A percentile compares a stretch with the other conserved stretches of the same genome.
phyloP scores from a whole-genome alignment of 2,113 vertebrate species.

The Suricata suricatta region DNA sequence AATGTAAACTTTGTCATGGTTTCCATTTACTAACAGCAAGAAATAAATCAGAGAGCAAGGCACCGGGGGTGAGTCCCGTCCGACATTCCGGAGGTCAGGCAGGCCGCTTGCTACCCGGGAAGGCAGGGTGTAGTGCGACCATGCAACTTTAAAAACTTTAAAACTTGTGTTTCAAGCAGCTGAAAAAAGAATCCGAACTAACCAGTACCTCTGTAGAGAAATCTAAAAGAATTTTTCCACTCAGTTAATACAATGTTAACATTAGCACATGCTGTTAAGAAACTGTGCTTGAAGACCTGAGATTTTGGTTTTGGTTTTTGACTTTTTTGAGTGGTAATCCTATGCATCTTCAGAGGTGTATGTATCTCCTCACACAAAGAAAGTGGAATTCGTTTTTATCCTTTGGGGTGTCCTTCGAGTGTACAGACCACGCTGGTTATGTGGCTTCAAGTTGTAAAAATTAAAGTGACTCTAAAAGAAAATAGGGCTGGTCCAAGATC shows the following conservation, averaged over 20 bases:
- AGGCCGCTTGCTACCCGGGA: slow-evolving; percentile 51
- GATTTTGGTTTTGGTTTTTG: slow-evolving; percentile 51
- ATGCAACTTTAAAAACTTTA: neutral
- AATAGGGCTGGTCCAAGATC: slow-evolving; percentile 85
- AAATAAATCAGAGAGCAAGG: slow-evolving; percentile 66
- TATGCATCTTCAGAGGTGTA: slow-evolving; percentile 76
- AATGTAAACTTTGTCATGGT: slow-evolving; percentile 74
- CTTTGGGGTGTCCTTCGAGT: slow-evolving; percentile 83
- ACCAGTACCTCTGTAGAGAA: slow-evolving; percentile 74
- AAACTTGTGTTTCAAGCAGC: slow-evolving; percentile 67
- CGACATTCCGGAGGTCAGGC: slow-evolving; percentile 20
- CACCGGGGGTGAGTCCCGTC: neutral
- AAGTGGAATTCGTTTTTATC: slow-evolving; percentile 80
- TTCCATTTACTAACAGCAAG: slow-evolving; percentile 75
- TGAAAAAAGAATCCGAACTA: slow-evolving; percentile 56
- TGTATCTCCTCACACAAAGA: slow-evolving; percentile 71
- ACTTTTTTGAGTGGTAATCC: slow-evolving; percentile 71
- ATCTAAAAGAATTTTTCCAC: slow-evolving; percentile 65
- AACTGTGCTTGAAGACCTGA: slow-evolving; percentile 58
- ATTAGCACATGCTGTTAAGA: slow-evolving; percentile 43
- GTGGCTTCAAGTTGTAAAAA: slow-evolving; percentile 87
- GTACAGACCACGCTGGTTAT: slow-evolving; percentile 85
- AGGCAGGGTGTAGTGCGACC: slow-evolving; percentile 44
- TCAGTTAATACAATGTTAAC: slow-evolving; percentile 76
- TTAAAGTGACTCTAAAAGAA: slow-evolving; percentile 83